Base-by-base conservation (phyloP, 2,797 vertebrate genomes). In the Dallia pectoralis region DNA sequence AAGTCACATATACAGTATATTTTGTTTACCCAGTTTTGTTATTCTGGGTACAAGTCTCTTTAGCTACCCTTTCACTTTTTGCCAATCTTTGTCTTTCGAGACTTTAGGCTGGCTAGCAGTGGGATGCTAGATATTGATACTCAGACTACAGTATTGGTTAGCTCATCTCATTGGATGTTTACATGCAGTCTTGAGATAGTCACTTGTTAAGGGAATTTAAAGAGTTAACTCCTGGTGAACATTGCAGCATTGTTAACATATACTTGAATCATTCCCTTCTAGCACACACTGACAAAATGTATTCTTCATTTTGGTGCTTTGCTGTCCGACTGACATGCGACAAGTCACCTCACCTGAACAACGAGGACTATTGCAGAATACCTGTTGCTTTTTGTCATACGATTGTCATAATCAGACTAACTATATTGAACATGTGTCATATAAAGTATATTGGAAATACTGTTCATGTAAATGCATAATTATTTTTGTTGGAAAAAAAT, bases 401-500 rank as follows among this genome's bases (percentile, higher is more conserved):
- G n/a, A n/a, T 72, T 65, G 80, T 81, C 59, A 62, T n/a, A 3
- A 63, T 81, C 82, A 81, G 78, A 83, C 59, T 74, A 53, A 44
- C 8, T 82, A 72, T 85, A 85, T 83, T 75, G 76, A 75, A 84
- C 76, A 77, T 74, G 74, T 66, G 48, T 53, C 65, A 68, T 62
- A 63, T 74, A 44, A 81, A 78, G 79, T 77, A 85, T 77, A 85
- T 75, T 40, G 33, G 87, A 80, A 85, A 89, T 83, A 81, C 78
- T 83, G 82, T 87, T 85, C 85, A 84, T 91, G 86, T 89, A 87
- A 67, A 84, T 81, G 84, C 53, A 81, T 89, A 87, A 85, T 82
- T 91, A 89, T 91, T 92, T 92, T 91, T 92, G 85, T 89, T 86
- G 88, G 88, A 84, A 90, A 84, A 84, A 91, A 89, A 81, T 85